Base-by-base conservation (phyloP, 1,140 invertebrate species). In the Aporrectodea caliginosa region DNA sequence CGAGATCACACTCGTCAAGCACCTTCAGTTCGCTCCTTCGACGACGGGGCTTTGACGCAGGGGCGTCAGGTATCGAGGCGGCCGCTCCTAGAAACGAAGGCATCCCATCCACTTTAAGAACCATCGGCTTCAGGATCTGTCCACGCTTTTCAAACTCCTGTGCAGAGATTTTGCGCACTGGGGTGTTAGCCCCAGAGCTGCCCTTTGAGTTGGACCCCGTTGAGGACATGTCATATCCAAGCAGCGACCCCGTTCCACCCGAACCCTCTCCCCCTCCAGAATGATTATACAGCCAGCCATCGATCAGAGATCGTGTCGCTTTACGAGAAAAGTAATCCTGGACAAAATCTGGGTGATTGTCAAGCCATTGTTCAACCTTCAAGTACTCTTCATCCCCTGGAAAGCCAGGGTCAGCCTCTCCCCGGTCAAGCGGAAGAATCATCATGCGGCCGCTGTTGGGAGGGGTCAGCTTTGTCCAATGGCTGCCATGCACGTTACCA, bases 311-410 rank as follows among this genome's bases (percentile, higher is more conserved):
- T 77, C 95, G 91, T 74, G 94, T 94, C 68, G 94, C 95, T 90
- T 97, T 97, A 87, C 95, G 94, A 84, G 96, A 91, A 87, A 98
- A 96, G 89, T 98, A 98, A 87, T 97, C 94, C 85, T 95, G 93
- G 78, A 95, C 93, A 88, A 98, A 98, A 86, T 96, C 94, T 79
- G 94, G 95, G 89, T 98, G 95, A 86, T 97, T 95, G 89, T 98
- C 96, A 73, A 98, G 91, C 96, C 96, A 98, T 80, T 83, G 83
- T 75, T 88, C 87, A 81, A 87, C 85, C n/a, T 82, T 74, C 12
- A 82, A 82, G 74, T 85, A 87, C 72, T 87, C 87, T 77, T 85
- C 85, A 0, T 77, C 69, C 16, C 70, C 22, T 31, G 82, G 81
- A 33, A 69, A 77, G 33, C 69, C 69, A 35, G 71, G 74, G 30